Conservation (phyloP, 2,888 invertebrate genomes). For the Acrobasis repandana region DNA sequence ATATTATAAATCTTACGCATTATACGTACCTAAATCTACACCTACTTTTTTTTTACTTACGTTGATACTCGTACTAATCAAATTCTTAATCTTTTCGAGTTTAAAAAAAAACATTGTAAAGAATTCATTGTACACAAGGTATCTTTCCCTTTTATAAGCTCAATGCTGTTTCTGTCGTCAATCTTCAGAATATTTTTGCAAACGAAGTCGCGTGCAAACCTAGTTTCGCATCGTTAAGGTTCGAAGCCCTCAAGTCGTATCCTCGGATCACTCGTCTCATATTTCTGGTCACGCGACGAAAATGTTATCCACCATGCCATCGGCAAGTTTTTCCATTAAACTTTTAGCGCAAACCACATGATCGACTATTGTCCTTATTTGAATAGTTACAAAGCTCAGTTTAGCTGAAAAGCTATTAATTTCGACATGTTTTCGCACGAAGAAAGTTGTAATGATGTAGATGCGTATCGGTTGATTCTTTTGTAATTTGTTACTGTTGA, state of each 20-base stretch:
- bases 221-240: not conserved
- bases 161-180: no score
- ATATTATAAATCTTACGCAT: no score
- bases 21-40: no score
- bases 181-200: not conserved
- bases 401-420: not conserved
- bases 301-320: constrained; percentile 17
- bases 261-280: constrained; percentile 6
- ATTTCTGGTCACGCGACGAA: constrained; percentile 21
- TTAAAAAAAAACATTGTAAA: no score
- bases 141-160: no score
- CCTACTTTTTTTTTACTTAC: no score
- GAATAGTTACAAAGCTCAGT: constrained; percentile 4
- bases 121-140: no score
- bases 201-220: not conserved
- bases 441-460: constrained; percentile 20
- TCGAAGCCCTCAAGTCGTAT: constrained; percentile 9
- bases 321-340: constrained; percentile 22
- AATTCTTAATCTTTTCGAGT: no score
- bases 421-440: constrained; percentile 18
- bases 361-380: constrained; percentile 10
- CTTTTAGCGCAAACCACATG: constrained; percentile 6
- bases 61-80: no score
- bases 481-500: not conserved
- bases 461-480: constrained; percentile 4